Base-by-base conservation (phyloP, 2,113 vertebrate genomes). In the Chionis minor region DNA sequence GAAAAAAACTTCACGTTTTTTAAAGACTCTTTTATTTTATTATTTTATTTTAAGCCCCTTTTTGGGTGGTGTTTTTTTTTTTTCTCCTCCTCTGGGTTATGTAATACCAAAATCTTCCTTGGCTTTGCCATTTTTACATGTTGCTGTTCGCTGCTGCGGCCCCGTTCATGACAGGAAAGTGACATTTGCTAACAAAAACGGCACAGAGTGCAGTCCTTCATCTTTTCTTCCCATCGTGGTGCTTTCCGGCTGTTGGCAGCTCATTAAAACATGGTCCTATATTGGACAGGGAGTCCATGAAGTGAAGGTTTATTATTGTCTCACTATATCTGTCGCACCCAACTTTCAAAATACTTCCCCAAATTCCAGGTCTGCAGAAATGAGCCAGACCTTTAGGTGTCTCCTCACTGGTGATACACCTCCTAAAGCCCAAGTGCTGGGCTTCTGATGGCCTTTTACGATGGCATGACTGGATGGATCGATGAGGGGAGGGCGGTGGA, bases 71-170 rank as follows among this genome's bases (percentile, higher is more conserved):
- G 38, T 38, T 38, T 38, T 38, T 38, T 38, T 38, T 10, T 28
- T 28, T 14, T 0, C 1, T 8, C 6, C 28, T 13, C 4, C 21
- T 35, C 15, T 9, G 6, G 2, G 58, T 84, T 69, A 30, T 26
- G 12, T 61, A 58, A 59, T 38, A 73, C 11, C 11, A 77, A 91
- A 89, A 42, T 44, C 26, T 81, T 52, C 40, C 52, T 42, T 67
- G 33, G 35, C 21, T 85, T 93, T 90, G 33, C 51, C 33, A 65
- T 81, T 83, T 35, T 40, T 13, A 73, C 52, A n/a, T 18, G 21
- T 49, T 85, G 40, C 56, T 90, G 59, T 90, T 84, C 47, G 71
- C 58, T 72, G 62, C 69, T 54, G 42, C 42, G 63, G 32, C 40
- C 66, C 12, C 12, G 21, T 49, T 85, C 38, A 4, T 19, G 33